These are phyloP conservation scores for Microctenopoma steveboyesi DNA, from an alignment of 2,797 vertebrate genomes.

Conservation along the genomic window DNA sequence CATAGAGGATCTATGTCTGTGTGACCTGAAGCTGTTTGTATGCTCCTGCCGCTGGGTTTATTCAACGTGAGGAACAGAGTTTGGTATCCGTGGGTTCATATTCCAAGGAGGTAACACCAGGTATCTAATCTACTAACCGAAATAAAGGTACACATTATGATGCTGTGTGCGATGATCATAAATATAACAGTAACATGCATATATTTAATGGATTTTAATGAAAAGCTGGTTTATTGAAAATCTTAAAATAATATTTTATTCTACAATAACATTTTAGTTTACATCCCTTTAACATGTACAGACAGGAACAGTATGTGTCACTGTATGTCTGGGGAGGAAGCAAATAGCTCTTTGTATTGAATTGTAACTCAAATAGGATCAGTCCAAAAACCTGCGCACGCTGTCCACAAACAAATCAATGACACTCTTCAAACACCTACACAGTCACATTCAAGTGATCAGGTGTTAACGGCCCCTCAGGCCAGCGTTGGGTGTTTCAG, in stretches of 20 bases:
- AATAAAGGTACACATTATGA: too few species aligned
- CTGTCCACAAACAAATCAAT: constrained; percentile 34
- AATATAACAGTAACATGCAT: too few species aligned
- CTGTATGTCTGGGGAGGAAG: background rate
- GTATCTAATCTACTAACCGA: too few species aligned
- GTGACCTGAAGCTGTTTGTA: constrained; percentile 14
- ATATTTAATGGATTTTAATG: too few species aligned
- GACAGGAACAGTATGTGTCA: too few species aligned
- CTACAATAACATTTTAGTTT: too few species aligned
- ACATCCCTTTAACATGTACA: too few species aligned
- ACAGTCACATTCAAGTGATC: constrained; percentile 56
- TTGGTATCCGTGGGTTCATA: background rate
- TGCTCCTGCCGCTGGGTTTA: constrained; percentile 1
- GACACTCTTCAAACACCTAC: constrained; percentile 46
- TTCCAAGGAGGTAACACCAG: background rate
- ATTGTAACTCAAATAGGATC: constrained; percentile 8
- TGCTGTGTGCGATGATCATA: too few species aligned
- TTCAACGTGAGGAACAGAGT: constrained; percentile 5
- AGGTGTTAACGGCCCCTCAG: constrained; percentile 49
- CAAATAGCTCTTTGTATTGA: background rate
- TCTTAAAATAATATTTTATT: too few species aligned
- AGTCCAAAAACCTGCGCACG: constrained; percentile 9
- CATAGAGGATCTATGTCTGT: too few species aligned
- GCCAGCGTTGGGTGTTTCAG: constrained; percentile 28
- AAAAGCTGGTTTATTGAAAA: too few species aligned